Evolutionary conservation across 1,140 invertebrate species (phyloP).

Genomic region (Eriocheir sinensis): DNA sequence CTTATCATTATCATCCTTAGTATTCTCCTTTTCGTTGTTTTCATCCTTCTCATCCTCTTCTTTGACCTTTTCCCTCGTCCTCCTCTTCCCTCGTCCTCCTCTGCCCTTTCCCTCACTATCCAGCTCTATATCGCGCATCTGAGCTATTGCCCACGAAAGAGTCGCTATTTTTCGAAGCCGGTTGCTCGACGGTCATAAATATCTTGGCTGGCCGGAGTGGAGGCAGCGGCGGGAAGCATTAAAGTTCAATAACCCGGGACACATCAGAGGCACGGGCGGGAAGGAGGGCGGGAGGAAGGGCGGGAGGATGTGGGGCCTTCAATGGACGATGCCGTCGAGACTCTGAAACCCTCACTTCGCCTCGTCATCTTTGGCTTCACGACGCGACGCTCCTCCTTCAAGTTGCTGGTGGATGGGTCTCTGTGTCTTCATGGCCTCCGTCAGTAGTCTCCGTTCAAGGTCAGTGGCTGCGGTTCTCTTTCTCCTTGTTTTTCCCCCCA

Average conservation of each 20-base stretch:
- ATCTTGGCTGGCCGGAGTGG: background rate
- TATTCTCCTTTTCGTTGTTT: no score
- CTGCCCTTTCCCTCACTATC: background rate
- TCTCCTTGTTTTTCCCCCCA: no score
- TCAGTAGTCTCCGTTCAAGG: no score
- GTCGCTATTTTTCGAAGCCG: background rate
- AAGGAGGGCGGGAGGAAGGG: background rate
- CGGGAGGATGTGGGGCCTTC: background rate
- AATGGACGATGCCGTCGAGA: background rate
- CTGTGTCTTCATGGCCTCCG: no score
- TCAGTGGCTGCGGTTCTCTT: no score
- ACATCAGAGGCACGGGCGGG: background rate
- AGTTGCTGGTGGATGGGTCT: no score
- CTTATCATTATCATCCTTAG: no score
- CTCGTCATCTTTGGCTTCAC: no score
- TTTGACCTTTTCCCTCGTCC: background rate
- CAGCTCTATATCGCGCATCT: background rate
- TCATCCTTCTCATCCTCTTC: background rate
- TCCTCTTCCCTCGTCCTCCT: background rate
- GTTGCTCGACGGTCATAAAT: constrained; percentile 28
- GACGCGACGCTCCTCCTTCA: no score
- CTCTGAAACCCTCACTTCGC: no score
- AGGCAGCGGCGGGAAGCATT: constrained; percentile 30
- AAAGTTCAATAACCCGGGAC: constrained; percentile 50
- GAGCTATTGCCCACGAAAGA: constrained; percentile 25